Evolutionary conservation across 1,140 invertebrate species (phyloP), one percentile per base, ranked within the genome.

Genomic region (Orius insidiosus): DNA sequence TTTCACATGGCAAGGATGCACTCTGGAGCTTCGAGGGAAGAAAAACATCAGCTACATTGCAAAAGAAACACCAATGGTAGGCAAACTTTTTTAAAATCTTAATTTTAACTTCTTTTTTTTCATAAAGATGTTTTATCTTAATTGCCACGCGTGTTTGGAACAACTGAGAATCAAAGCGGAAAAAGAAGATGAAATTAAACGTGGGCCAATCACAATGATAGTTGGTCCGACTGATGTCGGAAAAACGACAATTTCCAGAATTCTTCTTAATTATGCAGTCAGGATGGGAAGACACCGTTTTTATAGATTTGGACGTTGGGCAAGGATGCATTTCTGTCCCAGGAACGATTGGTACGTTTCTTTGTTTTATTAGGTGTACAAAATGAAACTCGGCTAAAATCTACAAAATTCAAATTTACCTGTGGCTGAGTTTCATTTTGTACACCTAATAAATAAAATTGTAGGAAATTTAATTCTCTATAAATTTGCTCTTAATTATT

Each of bases 211-310:
- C 30, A 76, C 81, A 1, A 84, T 98, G 80, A 63, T 99, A 7
- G 88, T 92, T 3, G 95, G 95, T 0, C 93, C 94, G 0, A 75
- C 70, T 18, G 93, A 98, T 68, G 93, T 98, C 5, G 95, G 96
- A 4, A 99, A 99, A 65, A 89, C 85, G 33, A 95, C 90, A 0
- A 58, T 98, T 0, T 85, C 82, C 54, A 70, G 80, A 42, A 76
- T 98, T 52, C 64, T 99, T 2, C 63, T 96, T 0, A 99, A 98
- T 65, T 95, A 95, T 66, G 87, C 85, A 2, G 88, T 93, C 1
- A 65, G 92, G 44, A 75, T 89, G 65, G 85, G 82, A 1, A 69
- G 44, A 65, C 81, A 35, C 85, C 94, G 80, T 98, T 48, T 92
- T 80, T 64, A 87, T 96, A 2, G 95, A 99, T 62, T 65, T 98